phyloP scores from a whole-genome alignment of 2,113 vertebrate genomes.

The Papio anubis region DNA sequence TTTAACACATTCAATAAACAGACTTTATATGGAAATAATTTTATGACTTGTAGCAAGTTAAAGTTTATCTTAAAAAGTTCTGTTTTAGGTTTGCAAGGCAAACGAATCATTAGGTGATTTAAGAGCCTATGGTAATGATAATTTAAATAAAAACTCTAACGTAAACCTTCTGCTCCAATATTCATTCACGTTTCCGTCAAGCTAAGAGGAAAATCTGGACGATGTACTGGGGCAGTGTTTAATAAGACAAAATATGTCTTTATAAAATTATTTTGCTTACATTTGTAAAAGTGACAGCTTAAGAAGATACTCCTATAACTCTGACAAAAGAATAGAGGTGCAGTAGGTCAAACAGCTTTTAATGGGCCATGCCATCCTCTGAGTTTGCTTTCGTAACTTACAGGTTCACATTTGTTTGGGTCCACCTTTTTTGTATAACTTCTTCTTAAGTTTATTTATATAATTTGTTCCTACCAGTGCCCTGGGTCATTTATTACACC shows the following conservation, averaged over 20 bases:
- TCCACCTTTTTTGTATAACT: slow-evolving; percentile 62
- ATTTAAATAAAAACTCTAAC: slow-evolving; percentile 82
- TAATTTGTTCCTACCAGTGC: slow-evolving; percentile 75
- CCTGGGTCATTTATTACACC: slow-evolving; percentile 79
- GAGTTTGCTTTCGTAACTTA: slow-evolving; percentile 16
- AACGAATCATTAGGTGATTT: slow-evolving; percentile 84
- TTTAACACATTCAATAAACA: slow-evolving; percentile 84
- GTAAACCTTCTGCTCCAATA: slow-evolving; percentile 80
- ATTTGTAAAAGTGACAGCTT: slow-evolving; percentile 72
- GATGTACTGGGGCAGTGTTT: slow-evolving; percentile 66
- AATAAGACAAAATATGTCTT: slow-evolving; percentile 70
- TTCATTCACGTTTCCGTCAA: slow-evolving; percentile 73
- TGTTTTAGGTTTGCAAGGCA: slow-evolving; percentile 82
- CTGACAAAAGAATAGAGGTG: neutral
- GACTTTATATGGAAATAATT: slow-evolving; percentile 85
- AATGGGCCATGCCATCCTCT: neutral
- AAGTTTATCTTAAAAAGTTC: slow-evolving; percentile 82
- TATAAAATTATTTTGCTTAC: slow-evolving; percentile 72
- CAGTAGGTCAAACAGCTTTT: slow-evolving; percentile 1
- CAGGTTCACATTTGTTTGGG: slow-evolving; percentile 65
- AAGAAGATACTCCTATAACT: slow-evolving; percentile 62
- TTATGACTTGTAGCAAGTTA: slow-evolving; percentile 80
- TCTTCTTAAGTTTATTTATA: slow-evolving; percentile 80
- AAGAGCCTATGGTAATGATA: slow-evolving; percentile 80
- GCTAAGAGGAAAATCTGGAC: slow-evolving; percentile 79